Base-by-base conservation (phyloP, 2,888 invertebrate genomes). In the Urechis unicinctus region DNA sequence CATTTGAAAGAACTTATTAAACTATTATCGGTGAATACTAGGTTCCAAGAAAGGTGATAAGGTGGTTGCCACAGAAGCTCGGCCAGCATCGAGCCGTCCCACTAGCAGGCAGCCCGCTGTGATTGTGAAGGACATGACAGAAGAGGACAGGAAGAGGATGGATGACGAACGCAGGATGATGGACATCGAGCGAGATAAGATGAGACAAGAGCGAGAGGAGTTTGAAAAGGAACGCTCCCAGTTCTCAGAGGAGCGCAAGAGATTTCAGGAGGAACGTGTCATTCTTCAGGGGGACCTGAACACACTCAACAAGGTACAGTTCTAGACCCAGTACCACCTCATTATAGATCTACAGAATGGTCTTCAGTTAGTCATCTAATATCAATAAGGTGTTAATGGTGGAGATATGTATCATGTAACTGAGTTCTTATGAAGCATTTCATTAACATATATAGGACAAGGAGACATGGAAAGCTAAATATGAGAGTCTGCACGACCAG, bases 391-490 rank as follows among this genome's bases (percentile, higher is more conserved):
- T n/a, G n/a, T n/a, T n/a, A n/a, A n/a, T n/a, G n/a, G n/a, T n/a
- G n/a, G n/a, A n/a, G n/a, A n/a, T n/a, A n/a, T n/a, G n/a, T n/a
- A n/a, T n/a, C n/a, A n/a, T n/a, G n/a, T n/a, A n/a, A n/a, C n/a
- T n/a, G n/a, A n/a, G n/a, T n/a, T n/a, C n/a, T n/a, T n/a, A n/a
- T n/a, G n/a, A n/a, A n/a, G n/a, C n/a, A n/a, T n/a, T n/a, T n/a
- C n/a, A n/a, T n/a, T n/a, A n/a, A 9, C 17, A 9, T 6, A 25
- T 6, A 22, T 51, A 71, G 70, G 63, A 61, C 22, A 55, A 56
- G 4, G 65, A 64, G 52, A 68, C 68, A 52, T 69, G 67, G 68
- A 61, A 68, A 56, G 63, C 62, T 28, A 69, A 68, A 55, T 69
- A 72, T 59, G 67, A 68, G 22, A 52, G 60, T 2, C 50, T 70